phyloP scores from a whole-genome alignment of 2,888 invertebrate genomes.

The Nephrocerus scutellatus region DNA sequence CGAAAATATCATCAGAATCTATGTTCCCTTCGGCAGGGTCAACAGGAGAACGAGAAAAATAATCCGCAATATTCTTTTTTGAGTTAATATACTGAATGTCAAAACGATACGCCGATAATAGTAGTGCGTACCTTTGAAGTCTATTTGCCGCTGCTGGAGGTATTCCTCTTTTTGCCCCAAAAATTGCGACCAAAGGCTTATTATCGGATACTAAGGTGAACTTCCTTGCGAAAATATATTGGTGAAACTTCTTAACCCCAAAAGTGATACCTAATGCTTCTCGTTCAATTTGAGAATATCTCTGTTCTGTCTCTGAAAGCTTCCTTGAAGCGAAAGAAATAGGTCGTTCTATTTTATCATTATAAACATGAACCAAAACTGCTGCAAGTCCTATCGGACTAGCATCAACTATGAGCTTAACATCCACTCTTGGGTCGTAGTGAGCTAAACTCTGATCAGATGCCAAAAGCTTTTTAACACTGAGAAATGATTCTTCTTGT shows the following conservation, averaged over 20 bases:
- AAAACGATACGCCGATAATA: conserved; percentile 24
- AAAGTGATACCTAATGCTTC: conserved; percentile 37
- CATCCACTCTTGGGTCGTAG: conserved; percentile 10
- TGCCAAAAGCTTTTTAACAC: no score
- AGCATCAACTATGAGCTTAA: conserved; percentile 24
- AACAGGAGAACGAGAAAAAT: conserved; percentile 22
- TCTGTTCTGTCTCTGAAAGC: conserved; percentile 28
- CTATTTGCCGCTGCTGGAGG: conserved; percentile 32
- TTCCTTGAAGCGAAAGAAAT: conserved; percentile 38
- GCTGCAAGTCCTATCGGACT: conserved; percentile 28
- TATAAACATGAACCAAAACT: conserved; percentile 33
- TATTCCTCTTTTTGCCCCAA: conserved; percentile 30
- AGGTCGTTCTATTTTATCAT: conserved; percentile 36
- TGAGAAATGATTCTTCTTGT: no score
- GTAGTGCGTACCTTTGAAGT: conserved; percentile 23
- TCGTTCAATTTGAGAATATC: conserved; percentile 28
- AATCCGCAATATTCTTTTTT: conserved; percentile 23
- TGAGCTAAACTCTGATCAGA: no score
- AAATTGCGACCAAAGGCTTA: conserved; percentile 33
- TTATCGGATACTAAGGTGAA: conserved; percentile 41
- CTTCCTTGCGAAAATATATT: conserved; percentile 37
- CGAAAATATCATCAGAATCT: conserved; percentile 6
- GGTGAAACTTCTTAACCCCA: conserved; percentile 38
- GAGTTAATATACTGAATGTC: conserved; percentile 23
- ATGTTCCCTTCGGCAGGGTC: no score